These are phyloP conservation scores for Oceanites oceanicus DNA, from an alignment of 2,113 vertebrate species.

Conservation along the genomic window DNA sequence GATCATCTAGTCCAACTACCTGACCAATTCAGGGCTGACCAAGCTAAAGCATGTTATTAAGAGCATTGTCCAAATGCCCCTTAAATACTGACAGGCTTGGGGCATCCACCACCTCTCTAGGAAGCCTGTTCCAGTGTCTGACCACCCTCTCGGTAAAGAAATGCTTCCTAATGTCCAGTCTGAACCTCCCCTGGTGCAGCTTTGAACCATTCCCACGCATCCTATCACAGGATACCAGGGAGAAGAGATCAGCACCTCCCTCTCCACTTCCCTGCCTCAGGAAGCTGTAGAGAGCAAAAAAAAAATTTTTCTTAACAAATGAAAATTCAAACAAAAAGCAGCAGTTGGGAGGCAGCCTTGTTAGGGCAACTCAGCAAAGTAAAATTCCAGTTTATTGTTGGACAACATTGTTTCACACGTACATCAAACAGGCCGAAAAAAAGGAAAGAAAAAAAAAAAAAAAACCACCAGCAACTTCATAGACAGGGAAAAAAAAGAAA, in stretches of 20 bases:
- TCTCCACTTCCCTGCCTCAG: neutral
- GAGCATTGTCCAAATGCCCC: neutral
- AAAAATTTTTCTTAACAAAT: neutral
- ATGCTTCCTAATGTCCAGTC: neutral
- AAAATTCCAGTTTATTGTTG: conserved; percentile 86
- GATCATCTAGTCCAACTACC: neutral
- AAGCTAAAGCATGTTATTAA: neutral
- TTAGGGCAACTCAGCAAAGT: conserved; percentile 86
- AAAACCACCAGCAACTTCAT: conserved; percentile 74
- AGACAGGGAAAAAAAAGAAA: conserved; percentile 63
- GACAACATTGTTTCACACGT: conserved; percentile 83
- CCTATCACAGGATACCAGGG: neutral
- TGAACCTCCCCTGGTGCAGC: neutral
- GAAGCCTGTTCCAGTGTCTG: neutral
- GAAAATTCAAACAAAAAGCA: conserved; percentile 58
- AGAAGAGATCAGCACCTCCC: neutral
- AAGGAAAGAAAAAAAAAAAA: conserved; percentile 58
- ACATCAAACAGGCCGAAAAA: conserved; percentile 83
- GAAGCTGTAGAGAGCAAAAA: neutral
- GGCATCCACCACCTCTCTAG: neutral
- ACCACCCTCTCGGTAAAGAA: neutral
- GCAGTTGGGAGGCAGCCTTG: conserved; percentile 72
- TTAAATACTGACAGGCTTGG: neutral
- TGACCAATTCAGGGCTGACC: neutral
- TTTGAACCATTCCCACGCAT: neutral